These are phyloP conservation scores for Percopsis omiscomaycus DNA, from an alignment of 2,797 vertebrate species.

Conservation along the genomic window DNA sequence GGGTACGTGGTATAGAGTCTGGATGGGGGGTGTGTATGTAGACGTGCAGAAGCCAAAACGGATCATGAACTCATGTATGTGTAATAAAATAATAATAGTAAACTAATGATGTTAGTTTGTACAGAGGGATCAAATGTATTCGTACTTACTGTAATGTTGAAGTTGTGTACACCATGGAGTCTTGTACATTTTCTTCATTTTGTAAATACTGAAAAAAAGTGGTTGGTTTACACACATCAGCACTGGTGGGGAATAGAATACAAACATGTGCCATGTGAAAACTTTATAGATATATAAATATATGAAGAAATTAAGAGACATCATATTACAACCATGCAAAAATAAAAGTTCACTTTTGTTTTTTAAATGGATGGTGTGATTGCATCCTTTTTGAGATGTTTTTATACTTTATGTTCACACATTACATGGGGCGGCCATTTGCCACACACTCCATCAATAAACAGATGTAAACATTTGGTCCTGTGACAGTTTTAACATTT, in stretches of 20 bases:
- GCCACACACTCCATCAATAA: constrained; percentile 83
- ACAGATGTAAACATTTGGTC: constrained; percentile 85
- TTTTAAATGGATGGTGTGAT: constrained; percentile 75
- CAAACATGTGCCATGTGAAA: constrained; percentile 86
- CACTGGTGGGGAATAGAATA: constrained; percentile 78
- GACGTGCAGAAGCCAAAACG: constrained; percentile 85
- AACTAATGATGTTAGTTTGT: constrained; percentile 91
- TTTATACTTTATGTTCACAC: constrained; percentile 79
- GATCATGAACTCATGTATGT: constrained; percentile 83
- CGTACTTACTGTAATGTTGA: constrained; percentile 90
- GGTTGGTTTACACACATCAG: constrained; percentile 88
- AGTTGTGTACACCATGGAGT: constrained; percentile 89
- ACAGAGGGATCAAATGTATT: constrained; percentile 89
- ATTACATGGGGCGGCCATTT: constrained; percentile 84
- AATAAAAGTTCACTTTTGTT: constrained; percentile 83
- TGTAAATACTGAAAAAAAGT: constrained; percentile 91
- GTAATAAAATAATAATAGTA: constrained; percentile 83
- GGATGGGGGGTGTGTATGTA: constrained; percentile 69
- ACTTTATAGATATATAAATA: constrained; percentile 75
- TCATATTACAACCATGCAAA: constrained; percentile 65
- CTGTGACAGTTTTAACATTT: constrained; percentile 68
- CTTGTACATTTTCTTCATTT: constrained; percentile 93
- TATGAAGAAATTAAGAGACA: constrained; percentile 64
- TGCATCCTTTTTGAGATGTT: constrained; percentile 66
- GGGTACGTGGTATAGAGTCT: constrained; percentile 82